phyloP scores from a whole-genome alignment of 64 coral and sea anemone species.

The Actinia equina region DNA sequence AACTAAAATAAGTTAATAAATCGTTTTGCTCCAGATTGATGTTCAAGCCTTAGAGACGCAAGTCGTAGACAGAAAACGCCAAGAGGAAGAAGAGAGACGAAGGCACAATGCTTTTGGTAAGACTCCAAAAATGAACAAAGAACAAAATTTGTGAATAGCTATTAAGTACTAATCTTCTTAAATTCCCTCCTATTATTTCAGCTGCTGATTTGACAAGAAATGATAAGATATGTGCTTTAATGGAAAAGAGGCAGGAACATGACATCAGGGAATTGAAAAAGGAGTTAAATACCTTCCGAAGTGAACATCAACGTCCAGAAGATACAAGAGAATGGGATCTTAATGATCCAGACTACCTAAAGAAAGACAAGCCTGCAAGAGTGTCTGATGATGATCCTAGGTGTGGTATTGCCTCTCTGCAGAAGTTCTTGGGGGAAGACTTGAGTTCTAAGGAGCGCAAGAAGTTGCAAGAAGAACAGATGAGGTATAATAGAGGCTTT shows the following conservation, averaged over 20 bases:
- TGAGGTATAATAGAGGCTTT: constrained; percentile 43
- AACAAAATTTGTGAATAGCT: too few species aligned
- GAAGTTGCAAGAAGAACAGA: constrained; percentile 94
- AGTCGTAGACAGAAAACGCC: constrained; percentile 62
- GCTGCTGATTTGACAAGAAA: constrained; percentile 93
- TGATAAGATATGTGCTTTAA: constrained; percentile 87
- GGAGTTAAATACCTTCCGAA: constrained; percentile 77
- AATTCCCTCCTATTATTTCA: constrained; percentile 11
- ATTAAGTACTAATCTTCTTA: background rate
- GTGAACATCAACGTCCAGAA: constrained; percentile 73
- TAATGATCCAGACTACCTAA: constrained; percentile 94
- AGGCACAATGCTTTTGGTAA: constrained; percentile 94
- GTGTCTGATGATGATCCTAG: constrained; percentile 97
- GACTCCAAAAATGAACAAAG: background rate
- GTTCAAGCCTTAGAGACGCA: constrained; percentile 76
- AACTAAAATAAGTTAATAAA: too few species aligned
- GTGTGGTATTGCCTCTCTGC: constrained; percentile 87
- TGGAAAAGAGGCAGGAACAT: constrained; percentile 90
- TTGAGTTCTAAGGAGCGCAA: constrained; percentile 69
- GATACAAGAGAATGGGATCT: constrained; percentile 84
- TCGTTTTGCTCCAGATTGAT: constrained; percentile 60
- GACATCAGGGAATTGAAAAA: constrained; percentile 96
- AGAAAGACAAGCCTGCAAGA: constrained; percentile 97
- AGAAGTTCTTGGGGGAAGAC: constrained; percentile 98
- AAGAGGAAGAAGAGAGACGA: constrained; percentile 71